phyloP scores from a whole-genome alignment of 1,140 invertebrate genomes.

The Bombus haemorrhoidalis region DNA sequence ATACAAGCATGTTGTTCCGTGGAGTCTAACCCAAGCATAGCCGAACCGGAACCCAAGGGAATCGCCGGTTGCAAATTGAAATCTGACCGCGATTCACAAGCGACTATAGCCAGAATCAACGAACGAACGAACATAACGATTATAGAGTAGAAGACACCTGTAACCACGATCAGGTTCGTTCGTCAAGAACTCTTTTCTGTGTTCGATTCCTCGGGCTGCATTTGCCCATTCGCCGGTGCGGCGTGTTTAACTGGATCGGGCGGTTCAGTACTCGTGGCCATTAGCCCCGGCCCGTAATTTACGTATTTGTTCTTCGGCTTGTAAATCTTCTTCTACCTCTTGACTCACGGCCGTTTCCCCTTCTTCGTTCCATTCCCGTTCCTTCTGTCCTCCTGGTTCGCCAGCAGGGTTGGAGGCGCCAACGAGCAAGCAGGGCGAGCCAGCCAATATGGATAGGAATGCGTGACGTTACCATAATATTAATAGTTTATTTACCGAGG shows the following conservation, averaged over 20 bases:
- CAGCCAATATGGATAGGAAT: slow-evolving; percentile 83
- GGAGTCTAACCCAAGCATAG: not conserved
- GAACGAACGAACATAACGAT: not conserved
- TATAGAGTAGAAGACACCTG: slow-evolving; percentile 16
- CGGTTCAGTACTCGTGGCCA: slow-evolving; percentile 68
- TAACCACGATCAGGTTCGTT: not conserved
- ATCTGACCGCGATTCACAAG: not conserved
- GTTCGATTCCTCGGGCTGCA: not conserved
- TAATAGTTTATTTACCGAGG: slow-evolving; percentile 82
- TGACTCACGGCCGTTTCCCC: slow-evolving; percentile 7
- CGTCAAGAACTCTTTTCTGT: not conserved
- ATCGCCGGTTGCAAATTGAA: not conserved
- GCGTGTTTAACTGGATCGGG: slow-evolving; percentile 49
- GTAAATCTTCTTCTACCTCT: slow-evolving; percentile 77
- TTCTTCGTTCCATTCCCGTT: slow-evolving; percentile 9
- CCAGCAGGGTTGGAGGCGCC: slow-evolving; percentile 69
- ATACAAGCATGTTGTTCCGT: not conserved
- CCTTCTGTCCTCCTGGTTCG: slow-evolving; percentile 26
- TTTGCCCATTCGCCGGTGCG: not conserved
- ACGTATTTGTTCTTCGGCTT: slow-evolving; percentile 81
- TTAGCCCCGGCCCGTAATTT: slow-evolving; percentile 79
- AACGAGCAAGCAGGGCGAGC: slow-evolving; percentile 67
- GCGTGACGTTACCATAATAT: slow-evolving; percentile 82
- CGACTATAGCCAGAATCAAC: not conserved
- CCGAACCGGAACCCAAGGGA: not conserved